These are phyloP conservation scores for Enteromius thamalakanensis DNA, from an alignment of 2,797 vertebrate genomes.

Conservation along the genomic window DNA sequence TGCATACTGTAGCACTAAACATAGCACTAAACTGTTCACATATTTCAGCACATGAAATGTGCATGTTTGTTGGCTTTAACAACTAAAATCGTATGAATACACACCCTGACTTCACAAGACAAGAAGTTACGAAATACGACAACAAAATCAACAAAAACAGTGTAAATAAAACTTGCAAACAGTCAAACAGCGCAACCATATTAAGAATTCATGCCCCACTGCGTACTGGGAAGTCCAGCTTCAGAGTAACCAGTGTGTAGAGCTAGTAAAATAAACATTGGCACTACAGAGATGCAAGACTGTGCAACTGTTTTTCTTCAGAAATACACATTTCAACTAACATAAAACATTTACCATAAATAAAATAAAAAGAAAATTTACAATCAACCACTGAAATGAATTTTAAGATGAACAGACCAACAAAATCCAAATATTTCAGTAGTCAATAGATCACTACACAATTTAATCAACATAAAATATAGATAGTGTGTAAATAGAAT, in stretches of 20 bases:
- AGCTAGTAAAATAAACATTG: background rate
- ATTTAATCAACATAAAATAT: background rate
- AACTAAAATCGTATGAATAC: background rate
- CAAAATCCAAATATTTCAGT: too few species aligned
- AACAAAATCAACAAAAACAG: background rate
- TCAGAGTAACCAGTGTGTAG: conserved; percentile 1
- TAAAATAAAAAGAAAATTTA: background rate
- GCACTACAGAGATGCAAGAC: background rate
- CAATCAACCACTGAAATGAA: background rate
- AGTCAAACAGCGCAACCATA: background rate
- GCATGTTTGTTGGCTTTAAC: background rate
- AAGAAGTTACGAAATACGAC: background rate
- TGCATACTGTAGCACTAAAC: background rate
- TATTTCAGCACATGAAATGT: background rate
- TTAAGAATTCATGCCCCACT: conserved; percentile 7
- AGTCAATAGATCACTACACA: background rate
- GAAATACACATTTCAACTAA: background rate
- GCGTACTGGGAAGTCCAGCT: background rate
- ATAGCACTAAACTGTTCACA: background rate
- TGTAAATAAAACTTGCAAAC: conserved; percentile 19
- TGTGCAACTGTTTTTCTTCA: background rate
- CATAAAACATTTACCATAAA: background rate
- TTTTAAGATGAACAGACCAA: background rate
- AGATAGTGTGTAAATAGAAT: too few species aligned
- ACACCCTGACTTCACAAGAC: conserved; percentile 3